These are phyloP conservation scores for Sapajus apella DNA, from an alignment of 2,113 vertebrate species.

Conservation along the genomic window DNA sequence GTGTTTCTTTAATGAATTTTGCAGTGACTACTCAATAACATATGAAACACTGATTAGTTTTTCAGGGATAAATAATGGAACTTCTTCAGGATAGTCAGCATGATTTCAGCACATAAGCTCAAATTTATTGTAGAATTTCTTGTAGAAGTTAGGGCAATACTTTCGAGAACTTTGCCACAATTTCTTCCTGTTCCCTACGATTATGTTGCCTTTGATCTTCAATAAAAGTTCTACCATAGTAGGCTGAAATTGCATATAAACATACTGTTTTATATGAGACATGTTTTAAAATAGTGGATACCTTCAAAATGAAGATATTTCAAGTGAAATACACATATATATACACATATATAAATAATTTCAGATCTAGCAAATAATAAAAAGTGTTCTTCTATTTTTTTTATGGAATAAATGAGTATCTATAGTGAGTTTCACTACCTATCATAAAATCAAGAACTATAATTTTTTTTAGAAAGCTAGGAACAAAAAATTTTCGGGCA, in stretches of 20 bases:
- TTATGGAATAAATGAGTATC: conserved; percentile 49
- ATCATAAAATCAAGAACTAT: conserved; percentile 63
- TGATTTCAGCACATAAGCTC: neutral
- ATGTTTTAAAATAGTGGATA: conserved; percentile 77
- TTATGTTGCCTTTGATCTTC: conserved; percentile 66
- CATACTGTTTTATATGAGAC: conserved; percentile 34
- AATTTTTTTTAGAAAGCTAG: conserved; percentile 56
- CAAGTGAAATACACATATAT: conserved; percentile 60
- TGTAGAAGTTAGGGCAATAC: conserved; percentile 1
- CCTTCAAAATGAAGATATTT: conserved; percentile 53
- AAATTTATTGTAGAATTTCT: neutral
- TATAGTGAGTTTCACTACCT: conserved; percentile 33
- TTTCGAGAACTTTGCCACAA: neutral
- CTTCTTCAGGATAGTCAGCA: neutral
- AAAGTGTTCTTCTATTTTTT: neutral
- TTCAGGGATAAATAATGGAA: neutral
- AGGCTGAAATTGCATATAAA: conserved; percentile 9
- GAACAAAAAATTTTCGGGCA: conserved; percentile 22
- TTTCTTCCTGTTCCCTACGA: neutral
- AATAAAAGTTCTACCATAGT: conserved; percentile 45
- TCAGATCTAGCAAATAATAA: neutral
- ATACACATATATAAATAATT: conserved; percentile 36
- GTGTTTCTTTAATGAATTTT: neutral
- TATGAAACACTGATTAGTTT: neutral
- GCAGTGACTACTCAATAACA: neutral